Conservation (phyloP, 1,140 invertebrate species). For the Brachionus manjavacas region DNA sequence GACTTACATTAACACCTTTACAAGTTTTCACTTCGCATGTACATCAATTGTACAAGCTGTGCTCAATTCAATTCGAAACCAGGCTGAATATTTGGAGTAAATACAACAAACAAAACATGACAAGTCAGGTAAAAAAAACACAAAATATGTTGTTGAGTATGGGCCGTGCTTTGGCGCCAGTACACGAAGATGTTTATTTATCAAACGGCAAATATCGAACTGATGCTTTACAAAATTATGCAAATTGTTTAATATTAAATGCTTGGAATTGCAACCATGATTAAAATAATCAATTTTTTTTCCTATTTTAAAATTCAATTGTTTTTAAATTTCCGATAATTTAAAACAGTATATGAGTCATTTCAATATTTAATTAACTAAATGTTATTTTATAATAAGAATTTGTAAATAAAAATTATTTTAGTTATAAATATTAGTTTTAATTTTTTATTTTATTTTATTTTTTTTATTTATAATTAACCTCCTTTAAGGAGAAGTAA, state of each 20-base stretch:
- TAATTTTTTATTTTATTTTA: not conserved
- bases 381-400: not conserved
- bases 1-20: slow-evolving; percentile 21
- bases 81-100: not conserved
- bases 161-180: slow-evolving; percentile 20
- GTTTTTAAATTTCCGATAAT: not conserved
- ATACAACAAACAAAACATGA: not conserved
- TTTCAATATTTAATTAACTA: not conserved
- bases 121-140: slow-evolving; percentile 8
- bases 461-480: too few species aligned
- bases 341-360: slow-evolving; percentile 21
- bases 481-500: too few species aligned
- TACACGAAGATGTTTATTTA: slow-evolving; percentile 28
- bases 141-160: slow-evolving; percentile 26
- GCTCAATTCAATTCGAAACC: slow-evolving; percentile 16
- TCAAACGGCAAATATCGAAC: not conserved
- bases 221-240: slow-evolving; percentile 36
- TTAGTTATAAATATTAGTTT: not conserved
- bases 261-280: slow-evolving; percentile 38
- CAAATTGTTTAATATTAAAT: slow-evolving; percentile 41
- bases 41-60: slow-evolving; percentile 30
- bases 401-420: slow-evolving; percentile 2
- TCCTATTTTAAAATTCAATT: not conserved
- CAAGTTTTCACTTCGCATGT: slow-evolving; percentile 13
- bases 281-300: not conserved